Percentiles rank a stretch among this genome's conserved stretches.
Conservation (phyloP, 2,113 vertebrate species). For the Hippocampus abdominalis region DNA sequence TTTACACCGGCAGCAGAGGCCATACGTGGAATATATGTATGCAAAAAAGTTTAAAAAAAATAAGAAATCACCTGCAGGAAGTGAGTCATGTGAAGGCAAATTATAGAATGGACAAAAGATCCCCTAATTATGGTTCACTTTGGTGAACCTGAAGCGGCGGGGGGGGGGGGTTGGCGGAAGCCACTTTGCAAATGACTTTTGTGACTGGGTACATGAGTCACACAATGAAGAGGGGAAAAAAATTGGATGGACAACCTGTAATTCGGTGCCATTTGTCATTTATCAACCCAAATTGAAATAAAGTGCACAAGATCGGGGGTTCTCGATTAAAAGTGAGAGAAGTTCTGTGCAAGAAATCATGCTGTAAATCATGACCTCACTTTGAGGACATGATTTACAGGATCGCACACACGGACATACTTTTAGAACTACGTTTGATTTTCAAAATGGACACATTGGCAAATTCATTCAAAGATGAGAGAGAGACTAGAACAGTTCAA, state of each 20-base stretch:
- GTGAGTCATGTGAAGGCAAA: constrained; percentile 32
- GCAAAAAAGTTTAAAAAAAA: background rate
- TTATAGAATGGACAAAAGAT: background rate
- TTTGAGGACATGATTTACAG: no score
- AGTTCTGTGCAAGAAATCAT: background rate
- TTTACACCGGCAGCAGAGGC: constrained; percentile 38
- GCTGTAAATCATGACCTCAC: no score
- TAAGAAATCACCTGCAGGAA: constrained; percentile 26
- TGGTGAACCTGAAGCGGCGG: background rate
- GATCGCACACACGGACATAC: no score
- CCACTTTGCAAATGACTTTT: constrained; percentile 3
- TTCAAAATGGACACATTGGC: no score
- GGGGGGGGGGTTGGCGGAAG: background rate
- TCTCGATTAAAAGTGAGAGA: background rate
- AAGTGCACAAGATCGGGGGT: background rate
- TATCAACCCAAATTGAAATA: background rate
- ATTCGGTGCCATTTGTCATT: background rate
- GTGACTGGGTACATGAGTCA: background rate
- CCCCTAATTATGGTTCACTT: background rate
- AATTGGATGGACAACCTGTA: constrained; percentile 2
- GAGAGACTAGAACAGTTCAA: no score
- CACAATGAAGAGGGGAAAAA: background rate
- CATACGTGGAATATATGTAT: constrained; percentile 11
- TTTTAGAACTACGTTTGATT: no score
- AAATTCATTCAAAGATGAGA: no score